Percentiles rank a stretch among this genome's conserved stretches.
Conservation (phyloP, 1,140 invertebrate genomes). For the Drosophila fuyamai region DNA sequence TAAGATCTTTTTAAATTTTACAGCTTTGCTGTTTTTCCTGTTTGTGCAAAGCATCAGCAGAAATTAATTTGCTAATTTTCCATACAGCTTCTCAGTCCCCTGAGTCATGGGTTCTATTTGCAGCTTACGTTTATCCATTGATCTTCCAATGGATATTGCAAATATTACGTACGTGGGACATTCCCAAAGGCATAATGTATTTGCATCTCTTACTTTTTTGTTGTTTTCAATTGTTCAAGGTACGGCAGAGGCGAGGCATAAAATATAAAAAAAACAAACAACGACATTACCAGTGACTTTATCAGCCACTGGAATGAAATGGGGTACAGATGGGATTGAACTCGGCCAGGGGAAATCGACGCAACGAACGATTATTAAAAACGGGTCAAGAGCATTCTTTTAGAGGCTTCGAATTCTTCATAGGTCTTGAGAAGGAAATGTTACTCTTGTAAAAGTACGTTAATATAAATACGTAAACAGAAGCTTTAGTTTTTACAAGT, state of each 20-base stretch:
- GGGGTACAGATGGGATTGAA: neutral
- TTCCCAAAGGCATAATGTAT: conserved; percentile 27
- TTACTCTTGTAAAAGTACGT: too few species aligned
- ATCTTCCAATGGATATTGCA: conserved; percentile 23
- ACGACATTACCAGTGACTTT: conserved; percentile 25
- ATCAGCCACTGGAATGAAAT: conserved; percentile 35
- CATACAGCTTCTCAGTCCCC: conserved; percentile 1
- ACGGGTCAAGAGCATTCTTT: conserved; percentile 48
- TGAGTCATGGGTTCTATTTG: conserved; percentile 37
- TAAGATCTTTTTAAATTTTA: neutral
- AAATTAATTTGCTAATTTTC: neutral
- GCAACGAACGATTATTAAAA: conserved; percentile 38
- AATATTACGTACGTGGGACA: conserved; percentile 37
- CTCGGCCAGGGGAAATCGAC: conserved; percentile 3
- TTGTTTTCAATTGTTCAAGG: conserved; percentile 21
- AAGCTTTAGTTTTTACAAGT: too few species aligned
- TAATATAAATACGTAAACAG: too few species aligned
- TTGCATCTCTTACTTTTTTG: conserved; percentile 33
- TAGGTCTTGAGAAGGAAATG: neutral
- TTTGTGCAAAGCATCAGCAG: neutral
- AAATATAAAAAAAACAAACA: conserved; percentile 7
- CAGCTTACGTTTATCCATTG: conserved; percentile 24
- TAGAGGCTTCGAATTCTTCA: neutral
- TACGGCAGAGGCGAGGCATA: conserved; percentile 6
- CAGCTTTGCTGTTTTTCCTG: neutral